A percentile compares a stretch with the other conserved stretches of the same genome.
Conservation (phyloP, 2,113 vertebrate species). For the Tonatia bakeri region DNA sequence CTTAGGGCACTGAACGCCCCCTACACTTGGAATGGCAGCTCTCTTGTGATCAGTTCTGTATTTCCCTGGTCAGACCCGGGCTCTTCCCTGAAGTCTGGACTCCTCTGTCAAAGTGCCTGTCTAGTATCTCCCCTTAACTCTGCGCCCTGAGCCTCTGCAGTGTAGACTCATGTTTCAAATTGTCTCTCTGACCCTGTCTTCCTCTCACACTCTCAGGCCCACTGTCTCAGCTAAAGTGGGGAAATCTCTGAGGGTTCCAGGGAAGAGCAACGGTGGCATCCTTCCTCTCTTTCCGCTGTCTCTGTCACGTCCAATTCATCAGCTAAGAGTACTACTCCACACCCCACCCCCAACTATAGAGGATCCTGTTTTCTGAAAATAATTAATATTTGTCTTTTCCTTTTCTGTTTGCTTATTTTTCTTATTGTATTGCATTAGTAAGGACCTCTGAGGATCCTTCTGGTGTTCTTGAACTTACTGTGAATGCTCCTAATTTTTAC, state of each 20-base stretch:
- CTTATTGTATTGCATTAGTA: background rate
- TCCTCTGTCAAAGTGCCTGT: background rate
- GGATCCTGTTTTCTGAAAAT: background rate
- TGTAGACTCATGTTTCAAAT: background rate
- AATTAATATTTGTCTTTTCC: background rate
- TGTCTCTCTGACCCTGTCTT: background rate
- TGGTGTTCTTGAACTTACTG: background rate
- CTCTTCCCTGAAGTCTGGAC: constrained; percentile 12
- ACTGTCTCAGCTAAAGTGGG: background rate
- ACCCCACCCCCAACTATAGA: background rate
- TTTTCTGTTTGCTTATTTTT: background rate
- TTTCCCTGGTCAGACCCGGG: background rate
- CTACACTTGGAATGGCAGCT: background rate
- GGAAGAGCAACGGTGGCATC: background rate
- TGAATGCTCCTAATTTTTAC: background rate
- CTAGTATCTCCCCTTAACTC: background rate
- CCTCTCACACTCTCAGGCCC: too few relatives aligned
- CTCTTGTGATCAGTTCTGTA: background rate
- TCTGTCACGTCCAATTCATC: background rate
- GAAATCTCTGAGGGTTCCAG: background rate
- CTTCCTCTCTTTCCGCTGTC: background rate
- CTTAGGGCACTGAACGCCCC: background rate
- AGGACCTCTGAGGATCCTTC: background rate
- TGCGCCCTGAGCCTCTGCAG: background rate
- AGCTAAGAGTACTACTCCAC: background rate